Evolutionary conservation across 2,113 vertebrate species (phyloP), one percentile per base, ranked within the genome.

Genomic region (Progne subis): DNA sequence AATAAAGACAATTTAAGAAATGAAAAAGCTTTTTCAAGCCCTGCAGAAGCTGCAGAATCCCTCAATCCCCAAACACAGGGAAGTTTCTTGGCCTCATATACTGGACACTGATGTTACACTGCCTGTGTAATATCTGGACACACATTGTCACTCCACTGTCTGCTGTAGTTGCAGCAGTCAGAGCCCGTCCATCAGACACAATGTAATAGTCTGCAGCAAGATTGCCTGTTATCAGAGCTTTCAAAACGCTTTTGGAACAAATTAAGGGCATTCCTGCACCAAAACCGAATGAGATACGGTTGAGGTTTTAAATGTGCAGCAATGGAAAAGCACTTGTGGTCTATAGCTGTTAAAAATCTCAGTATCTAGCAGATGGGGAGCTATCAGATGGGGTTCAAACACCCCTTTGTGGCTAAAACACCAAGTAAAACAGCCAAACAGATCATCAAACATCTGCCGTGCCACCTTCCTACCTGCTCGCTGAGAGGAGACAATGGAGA

Each of bases 161-260:
- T 95, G 78, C 69, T 3, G 86, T 72, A 56, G 65, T 95, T 92
- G 84, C 64, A 92, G 86, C 89, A 37, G 14, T 6, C 46, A 95
- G 86, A 95, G 41, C 81, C 83, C 14, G 5, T 95, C 84, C 89
- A 91, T 95, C 95, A 94, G 65, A 14, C 79, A 60, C 61, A 83
- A 92, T 72, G 78, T 23, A 50, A 95, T 39, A 53, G 74, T 91
- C 93, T 89, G 83, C 74, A 64, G 95, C 41, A 46, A 82, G 95
- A 96, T 79, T 95, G 86, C 91, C 89, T 79, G 64, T 89, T 95
- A 95, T 92, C 92, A 91, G 86, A 82, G 91, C 86, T 89, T 92
- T 95, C 89, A 91, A 87, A 92, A 92, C 1, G 9, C 47, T 92
- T 95, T 95, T 78, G 83, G 81, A 96, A 89, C 91, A 94, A 95